A percentile compares a stretch with the other conserved stretches of the same genome.
Evolutionary conservation across 2,888 invertebrate genomes (phyloP).

Genomic region (Apamea epomidion): DNA sequence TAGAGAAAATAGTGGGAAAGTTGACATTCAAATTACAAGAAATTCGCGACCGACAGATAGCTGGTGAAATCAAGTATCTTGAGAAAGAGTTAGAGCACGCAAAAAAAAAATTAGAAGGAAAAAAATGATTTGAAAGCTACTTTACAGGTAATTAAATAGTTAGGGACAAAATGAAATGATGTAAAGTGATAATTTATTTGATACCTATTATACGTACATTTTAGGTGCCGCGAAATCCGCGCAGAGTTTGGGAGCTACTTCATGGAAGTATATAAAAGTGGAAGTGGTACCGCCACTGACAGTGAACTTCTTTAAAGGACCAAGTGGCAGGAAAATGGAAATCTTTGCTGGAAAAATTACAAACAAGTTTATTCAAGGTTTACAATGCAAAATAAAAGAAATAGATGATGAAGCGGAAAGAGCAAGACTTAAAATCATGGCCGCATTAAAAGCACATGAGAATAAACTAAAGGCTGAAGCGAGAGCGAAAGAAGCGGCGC

Average conservation of each 20-base stretch:
- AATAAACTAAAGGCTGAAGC: conserved; percentile 75
- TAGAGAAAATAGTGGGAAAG: conserved; percentile 65
- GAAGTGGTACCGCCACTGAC: conserved; percentile 84
- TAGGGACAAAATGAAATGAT: neutral
- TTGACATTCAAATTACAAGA: conserved; percentile 69
- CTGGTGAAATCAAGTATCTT: conserved; percentile 78
- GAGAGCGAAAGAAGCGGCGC: conserved; percentile 67
- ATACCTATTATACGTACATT: conserved; percentile 17
- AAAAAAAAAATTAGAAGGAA: conserved; percentile 64
- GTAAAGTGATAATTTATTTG: neutral
- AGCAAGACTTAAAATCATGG: conserved; percentile 70
- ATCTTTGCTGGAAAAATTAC: conserved; percentile 62
- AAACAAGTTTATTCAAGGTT: conserved; percentile 68
- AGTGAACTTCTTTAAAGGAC: conserved; percentile 74
- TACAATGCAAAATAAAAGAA: conserved; percentile 71
- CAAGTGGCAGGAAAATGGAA: conserved; percentile 77
- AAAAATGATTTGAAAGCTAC: neutral
- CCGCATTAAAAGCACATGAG: conserved; percentile 72
- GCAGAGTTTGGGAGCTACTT: conserved; percentile 59
- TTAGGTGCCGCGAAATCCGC: conserved; percentile 69
- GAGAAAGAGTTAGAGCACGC: conserved; percentile 78
- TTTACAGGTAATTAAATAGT: neutral
- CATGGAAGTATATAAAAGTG: conserved; percentile 84
- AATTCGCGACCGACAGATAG: conserved; percentile 75
- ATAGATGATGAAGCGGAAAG: conserved; percentile 75